Base-by-base conservation (phyloP, 2,113 vertebrate species). In the Ariopsis seemanni region DNA sequence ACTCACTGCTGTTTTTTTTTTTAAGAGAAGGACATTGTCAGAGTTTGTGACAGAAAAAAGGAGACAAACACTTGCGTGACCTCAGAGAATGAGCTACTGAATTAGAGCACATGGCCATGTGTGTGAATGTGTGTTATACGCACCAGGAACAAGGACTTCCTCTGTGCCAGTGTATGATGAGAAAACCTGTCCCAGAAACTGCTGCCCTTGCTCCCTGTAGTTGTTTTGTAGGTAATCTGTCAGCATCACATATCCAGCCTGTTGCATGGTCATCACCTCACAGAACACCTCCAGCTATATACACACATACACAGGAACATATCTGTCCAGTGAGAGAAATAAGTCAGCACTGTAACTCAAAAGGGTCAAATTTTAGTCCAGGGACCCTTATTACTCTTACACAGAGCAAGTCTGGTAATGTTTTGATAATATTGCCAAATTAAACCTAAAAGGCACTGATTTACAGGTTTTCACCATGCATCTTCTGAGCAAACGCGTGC, bases 161-260 rank as follows among this genome's bases (percentile, higher is more conserved):
- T 99, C 97, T 0, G 95, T 96, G 84, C 98, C 98, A 18, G 98
- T 98, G 89, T 98, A 99, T 55, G 98, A 99, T 86, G 97, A 97
- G 94, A 97, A 98, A 89, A 99, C 96, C 93, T 97, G 97, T 34
- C 98, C 98, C 55, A 95, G 96, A 91, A 98, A 98, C 82, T 97
- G 96, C 88, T 95, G 93, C 55, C 97, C 97, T 89, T 97, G 97
- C 15, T 99, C 96, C 89, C 98, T 93, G 92, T 95, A 98, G 94
- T 99, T 99, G 93, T 99, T 99, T 93, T 99, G 98, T 91, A 99
- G 94, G 87, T 99, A 99, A 91, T 99, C 98, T 97, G 99, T 98
- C 90, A 99, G 93, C 97, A 99, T 99, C 88, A 97, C 98, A 81
- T 98, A 99, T 4, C 98, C 97, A 60, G 97, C 96, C 89, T 99